Base-by-base conservation (phyloP, 2,888 invertebrate genomes). In the Lucinisca nassula region DNA sequence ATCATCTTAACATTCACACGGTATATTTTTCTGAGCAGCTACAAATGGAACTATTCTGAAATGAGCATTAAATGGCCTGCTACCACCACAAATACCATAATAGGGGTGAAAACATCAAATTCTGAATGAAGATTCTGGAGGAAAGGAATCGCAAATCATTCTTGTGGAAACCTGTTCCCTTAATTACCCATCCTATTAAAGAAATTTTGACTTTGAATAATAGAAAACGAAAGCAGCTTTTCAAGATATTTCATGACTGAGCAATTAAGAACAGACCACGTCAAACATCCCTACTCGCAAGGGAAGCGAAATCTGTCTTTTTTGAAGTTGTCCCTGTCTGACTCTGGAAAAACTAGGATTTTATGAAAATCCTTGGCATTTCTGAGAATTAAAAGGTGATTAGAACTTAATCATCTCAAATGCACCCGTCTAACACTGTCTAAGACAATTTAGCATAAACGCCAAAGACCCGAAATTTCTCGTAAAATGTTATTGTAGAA, bases 361-460 rank as follows among this genome's bases (percentile, higher is more conserved):
- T 81, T 77, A 82, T 58, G 81, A 76, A 61, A 77, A 79, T 78
- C 55, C 72, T 51, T 79, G 83, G 83, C 78, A 81, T 78, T 85
- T 82, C 38, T 79, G 77, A 79, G 84, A 72, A 89, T 89, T 86
- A 89, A 84, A 78, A 80, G 37, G 51, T 84, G 81, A 89, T 89
- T 84, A 84, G 81, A 70, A 84, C 79, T 82, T 86, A 89, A 89
- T 89, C 89, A 85, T 72, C 32, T 61, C 70, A 75, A 78, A 80
- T 45, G 77, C 32, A 35, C 35, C 67, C 67, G 67, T 67, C 67
- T 35, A 4, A 67, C 17, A 35, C 14, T 67, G 67, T 67, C 67
- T 35, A 67, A 67, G 67, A 67, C 67, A 35, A 67, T 67, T 67
- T 67, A 67, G 35, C 67, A 35, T 67, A 67, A 67, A 67, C 35